Evolutionary conservation across 2,797 vertebrate species (phyloP), one percentile per base, ranked within the genome.

Genomic region (Lithobates sylvaticus): DNA sequence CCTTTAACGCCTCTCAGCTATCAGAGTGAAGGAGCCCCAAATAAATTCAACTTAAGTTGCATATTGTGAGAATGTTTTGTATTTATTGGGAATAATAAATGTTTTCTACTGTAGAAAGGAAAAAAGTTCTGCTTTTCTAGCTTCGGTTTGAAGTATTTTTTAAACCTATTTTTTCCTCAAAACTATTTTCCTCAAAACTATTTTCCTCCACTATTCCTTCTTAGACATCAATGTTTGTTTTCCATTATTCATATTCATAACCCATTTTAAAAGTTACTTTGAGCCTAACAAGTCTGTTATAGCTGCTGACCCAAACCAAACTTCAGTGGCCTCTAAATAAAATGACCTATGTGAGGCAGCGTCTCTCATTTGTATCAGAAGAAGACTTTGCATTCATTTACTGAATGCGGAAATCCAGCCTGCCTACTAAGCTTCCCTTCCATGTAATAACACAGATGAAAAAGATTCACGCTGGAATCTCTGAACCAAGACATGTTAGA

Each of bases 401-500:
- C 64, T 72, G 54, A 77, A 21, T 58, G 50, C 67, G 70, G 67
- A n/a, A 77, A 77, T 86, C 21, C 39, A 77, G 67, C 26, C 58
- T 77, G 79, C 65, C 65, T 68, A 18, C 34, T 81, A 16, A 58
- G 39, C 64, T 65, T 58, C 23, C 13, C 13, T 77, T 65, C 70
- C 64, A 26, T 81, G 12, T 70, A 70, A 83, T 71, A 29, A 50
- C 75, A 67, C 9, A 76, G 65, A 70, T 10, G 0, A n/a, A 42
- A 78, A 54, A 86, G 64, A 70, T 80, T 9, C 13, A 84, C 42
- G 61, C 16, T 58, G 47, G 78, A 78, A 84, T 88, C 85, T 90
- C 78, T 80, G 76, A 82, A 84, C 71, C 83, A 70, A 88, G 88
- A 86, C 0, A 8, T 79, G 54, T 29, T 90, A 86, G 89, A 91